phyloP scores from a whole-genome alignment of 2,888 invertebrate genomes.

The Apomyelois bistriatella region DNA sequence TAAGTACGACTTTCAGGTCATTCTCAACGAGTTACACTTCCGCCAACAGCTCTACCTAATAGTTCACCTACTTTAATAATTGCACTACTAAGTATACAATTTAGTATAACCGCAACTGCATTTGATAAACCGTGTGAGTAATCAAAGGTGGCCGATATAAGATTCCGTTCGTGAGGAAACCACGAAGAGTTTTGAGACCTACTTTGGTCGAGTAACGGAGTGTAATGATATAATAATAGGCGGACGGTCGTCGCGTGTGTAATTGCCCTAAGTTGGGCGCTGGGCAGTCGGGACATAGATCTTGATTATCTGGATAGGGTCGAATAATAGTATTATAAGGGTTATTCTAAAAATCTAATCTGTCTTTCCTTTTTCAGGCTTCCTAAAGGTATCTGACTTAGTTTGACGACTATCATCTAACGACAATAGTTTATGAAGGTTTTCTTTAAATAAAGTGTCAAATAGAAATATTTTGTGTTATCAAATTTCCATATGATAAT shows the following conservation, averaged over 20 bases:
- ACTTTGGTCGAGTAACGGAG: constrained; percentile 50
- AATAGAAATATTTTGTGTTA: too few species aligned
- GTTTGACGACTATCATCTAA: too few species aligned
- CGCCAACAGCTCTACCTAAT: constrained; percentile 6
- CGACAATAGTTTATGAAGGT: too few species aligned
- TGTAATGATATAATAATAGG: constrained; percentile 61
- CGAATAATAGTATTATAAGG: not conserved
- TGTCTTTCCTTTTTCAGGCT: too few species aligned
- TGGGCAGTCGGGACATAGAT: constrained; percentile 14
- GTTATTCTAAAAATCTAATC: too few species aligned
- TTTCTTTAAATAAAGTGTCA: too few species aligned
- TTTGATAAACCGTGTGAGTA: constrained; percentile 23
- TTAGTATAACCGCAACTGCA: constrained; percentile 5
- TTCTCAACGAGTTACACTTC: not conserved
- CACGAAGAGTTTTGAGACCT: constrained; percentile 43
- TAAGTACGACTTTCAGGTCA: too few species aligned
- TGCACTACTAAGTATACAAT: constrained; percentile 7
- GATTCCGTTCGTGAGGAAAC: constrained; percentile 35
- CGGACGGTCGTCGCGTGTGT: constrained; percentile 50
- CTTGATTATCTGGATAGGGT: constrained; percentile 13
- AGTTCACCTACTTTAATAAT: constrained; percentile 9
- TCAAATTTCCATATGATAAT: too few species aligned
- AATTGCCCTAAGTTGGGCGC: constrained; percentile 46
- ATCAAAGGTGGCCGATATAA: constrained; percentile 32
- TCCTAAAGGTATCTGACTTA: too few species aligned